These are phyloP conservation scores for Ectemnius continuus DNA, from an alignment of 2,888 invertebrate species.

Conservation along the genomic window DNA sequence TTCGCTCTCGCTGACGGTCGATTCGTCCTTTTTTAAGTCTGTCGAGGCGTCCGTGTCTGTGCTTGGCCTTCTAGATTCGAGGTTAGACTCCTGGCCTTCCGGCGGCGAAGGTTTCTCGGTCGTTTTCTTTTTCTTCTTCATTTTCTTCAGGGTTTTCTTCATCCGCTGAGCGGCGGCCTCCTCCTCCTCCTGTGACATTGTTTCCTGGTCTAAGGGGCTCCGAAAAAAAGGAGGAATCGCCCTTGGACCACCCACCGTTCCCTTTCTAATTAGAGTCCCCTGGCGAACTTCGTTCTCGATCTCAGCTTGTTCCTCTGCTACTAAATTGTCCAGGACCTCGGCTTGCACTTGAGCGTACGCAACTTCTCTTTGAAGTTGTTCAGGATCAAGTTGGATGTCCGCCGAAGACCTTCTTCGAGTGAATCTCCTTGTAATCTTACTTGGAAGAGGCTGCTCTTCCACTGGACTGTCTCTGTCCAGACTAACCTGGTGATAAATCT, in stretches of 20 bases:
- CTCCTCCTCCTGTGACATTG: conserved; percentile 42
- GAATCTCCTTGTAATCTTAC: conserved; percentile 70
- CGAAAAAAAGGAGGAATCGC: conserved; percentile 13
- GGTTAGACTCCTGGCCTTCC: conserved; percentile 2
- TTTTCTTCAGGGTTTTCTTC: conserved; percentile 48
- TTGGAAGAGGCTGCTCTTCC: conserved; percentile 62
- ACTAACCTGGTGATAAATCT: conserved; percentile 63
- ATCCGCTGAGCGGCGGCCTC: conserved; percentile 35
- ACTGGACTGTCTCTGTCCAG: conserved; percentile 40
- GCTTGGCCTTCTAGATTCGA: conserved; percentile 33
- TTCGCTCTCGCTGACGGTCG: neutral
- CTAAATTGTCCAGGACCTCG: conserved; percentile 72
- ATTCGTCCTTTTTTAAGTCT: conserved; percentile 19
- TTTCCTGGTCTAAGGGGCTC: conserved; percentile 24
- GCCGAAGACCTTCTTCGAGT: conserved; percentile 73
- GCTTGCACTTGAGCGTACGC: conserved; percentile 73
- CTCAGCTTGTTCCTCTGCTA: conserved; percentile 75
- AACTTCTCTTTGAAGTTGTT: conserved; percentile 70
- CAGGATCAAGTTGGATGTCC: conserved; percentile 69
- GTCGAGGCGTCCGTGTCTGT: conserved; percentile 39
- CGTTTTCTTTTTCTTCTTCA: conserved; percentile 54
- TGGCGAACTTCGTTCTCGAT: conserved; percentile 69
- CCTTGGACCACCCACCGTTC: conserved; percentile 20
- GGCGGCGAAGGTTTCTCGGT: conserved; percentile 39
- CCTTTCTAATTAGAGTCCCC: conserved; percentile 65